Evolutionary conservation across 2,888 invertebrate species (phyloP).

Genomic region (Spatulosminthurus flaviceps): DNA sequence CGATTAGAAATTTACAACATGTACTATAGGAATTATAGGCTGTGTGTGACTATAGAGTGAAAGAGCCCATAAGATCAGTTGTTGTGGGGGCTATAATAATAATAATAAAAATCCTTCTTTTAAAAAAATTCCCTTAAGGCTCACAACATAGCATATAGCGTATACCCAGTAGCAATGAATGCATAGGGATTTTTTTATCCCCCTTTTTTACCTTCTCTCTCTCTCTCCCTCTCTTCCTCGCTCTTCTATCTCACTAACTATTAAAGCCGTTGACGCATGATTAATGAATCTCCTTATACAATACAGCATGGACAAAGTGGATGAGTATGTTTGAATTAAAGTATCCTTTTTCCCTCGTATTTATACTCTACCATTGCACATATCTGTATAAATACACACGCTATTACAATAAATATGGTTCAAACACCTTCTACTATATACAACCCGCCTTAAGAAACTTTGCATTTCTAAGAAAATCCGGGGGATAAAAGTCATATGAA

Average conservation of each 20-base stretch:
- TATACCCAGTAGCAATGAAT: slow-evolving; percentile 47
- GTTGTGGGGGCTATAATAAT: not conserved
- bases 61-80: no score
- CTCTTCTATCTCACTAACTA: slow-evolving; percentile 4
- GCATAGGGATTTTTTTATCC: slow-evolving; percentile 21
- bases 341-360: not conserved
- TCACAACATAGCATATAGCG: not conserved
- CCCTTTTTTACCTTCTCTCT: slow-evolving; percentile 19
- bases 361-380: not conserved
- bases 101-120: slow-evolving; percentile 31
- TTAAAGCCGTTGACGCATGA: slow-evolving; percentile 47
- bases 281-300: slow-evolving; percentile 45
- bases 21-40: not conserved
- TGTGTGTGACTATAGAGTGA: not conserved
- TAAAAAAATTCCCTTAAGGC: slow-evolving; percentile 35
- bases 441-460: no score
- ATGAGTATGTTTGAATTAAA: slow-evolving; percentile 28
- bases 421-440: no score
- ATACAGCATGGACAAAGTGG: slow-evolving; percentile 29
- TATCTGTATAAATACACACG: no score
- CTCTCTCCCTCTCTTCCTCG: not conserved
- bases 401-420: no score
- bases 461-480: no score
- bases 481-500: no score
- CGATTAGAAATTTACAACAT: slow-evolving; percentile 14